These are phyloP conservation scores for Litoditis marina DNA, from an alignment of 2,888 invertebrate genomes.

Conservation along the genomic window DNA sequence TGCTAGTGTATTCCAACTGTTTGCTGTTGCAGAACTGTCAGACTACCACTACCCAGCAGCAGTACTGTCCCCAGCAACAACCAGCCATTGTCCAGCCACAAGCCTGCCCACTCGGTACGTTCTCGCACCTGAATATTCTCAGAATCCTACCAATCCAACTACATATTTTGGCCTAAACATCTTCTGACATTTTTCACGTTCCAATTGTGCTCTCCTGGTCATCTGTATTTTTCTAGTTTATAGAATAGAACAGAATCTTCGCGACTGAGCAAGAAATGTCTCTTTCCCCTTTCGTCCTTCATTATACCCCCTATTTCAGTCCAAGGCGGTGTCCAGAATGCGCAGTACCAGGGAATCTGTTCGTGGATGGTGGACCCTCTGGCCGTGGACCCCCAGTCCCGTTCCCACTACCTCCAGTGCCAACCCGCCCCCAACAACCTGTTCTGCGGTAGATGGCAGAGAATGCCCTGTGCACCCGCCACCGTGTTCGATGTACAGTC, in stretches of 20 bases:
- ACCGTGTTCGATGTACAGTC: slow-evolving; percentile 58
- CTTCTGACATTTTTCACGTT: no score
- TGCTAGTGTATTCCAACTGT: background rate
- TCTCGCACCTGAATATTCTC: no score
- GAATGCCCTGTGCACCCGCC: slow-evolving; percentile 61
- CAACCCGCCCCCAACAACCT: slow-evolving; percentile 60
- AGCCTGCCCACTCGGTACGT: slow-evolving; percentile 56
- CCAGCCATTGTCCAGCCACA: slow-evolving; percentile 56
- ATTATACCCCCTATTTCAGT: slow-evolving; percentile 32
- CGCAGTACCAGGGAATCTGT: slow-evolving; percentile 61
- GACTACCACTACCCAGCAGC: slow-evolving; percentile 58
- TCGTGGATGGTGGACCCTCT: slow-evolving; percentile 62
- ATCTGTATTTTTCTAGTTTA: no score
- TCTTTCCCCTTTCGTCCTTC: no score
- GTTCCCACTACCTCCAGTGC: slow-evolving; percentile 55
- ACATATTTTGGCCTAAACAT: no score
- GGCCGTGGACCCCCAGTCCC: slow-evolving; percentile 54
- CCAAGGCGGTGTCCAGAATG: slow-evolving; percentile 56
- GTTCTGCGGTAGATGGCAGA: slow-evolving; percentile 60
- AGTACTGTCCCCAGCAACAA: slow-evolving; percentile 55
- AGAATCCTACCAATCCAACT: no score
- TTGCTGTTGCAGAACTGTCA: slow-evolving; percentile 40
- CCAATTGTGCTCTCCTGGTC: no score
- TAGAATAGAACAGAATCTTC: no score
- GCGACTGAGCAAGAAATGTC: no score